phyloP scores from a whole-genome alignment of 2,888 invertebrate species.

The Tenthredo distinguenda region DNA sequence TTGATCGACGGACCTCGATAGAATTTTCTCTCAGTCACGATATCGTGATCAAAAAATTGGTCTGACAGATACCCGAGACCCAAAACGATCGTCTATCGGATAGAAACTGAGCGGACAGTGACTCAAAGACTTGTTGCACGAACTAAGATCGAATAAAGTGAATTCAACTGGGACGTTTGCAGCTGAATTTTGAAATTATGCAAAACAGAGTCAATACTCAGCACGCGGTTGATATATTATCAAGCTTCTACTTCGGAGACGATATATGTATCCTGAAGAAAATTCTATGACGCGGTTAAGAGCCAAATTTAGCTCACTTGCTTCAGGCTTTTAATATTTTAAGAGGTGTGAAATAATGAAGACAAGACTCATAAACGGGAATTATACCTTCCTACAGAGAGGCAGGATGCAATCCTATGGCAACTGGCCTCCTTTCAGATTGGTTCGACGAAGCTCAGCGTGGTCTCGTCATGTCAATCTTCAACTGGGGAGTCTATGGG shows the following conservation, averaged over 20 bases:
- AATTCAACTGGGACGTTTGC: no score
- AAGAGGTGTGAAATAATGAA: not conserved
- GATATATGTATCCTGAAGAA: not conserved
- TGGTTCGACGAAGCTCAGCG: slow-evolving; percentile 90
- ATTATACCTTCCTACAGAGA: slow-evolving; percentile 80
- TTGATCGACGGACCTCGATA: not conserved
- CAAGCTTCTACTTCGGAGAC: not conserved
- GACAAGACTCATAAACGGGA: not conserved
- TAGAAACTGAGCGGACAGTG: no score
- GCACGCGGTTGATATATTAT: not conserved
- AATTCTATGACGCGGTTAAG: not conserved
- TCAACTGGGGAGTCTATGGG: slow-evolving; percentile 98
- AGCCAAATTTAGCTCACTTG: not conserved
- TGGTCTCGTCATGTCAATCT: slow-evolving; percentile 93
- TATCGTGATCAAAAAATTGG: not conserved
- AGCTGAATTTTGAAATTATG: not conserved
- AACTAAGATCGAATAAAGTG: no score
- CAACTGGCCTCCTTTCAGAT: slow-evolving; percentile 91
- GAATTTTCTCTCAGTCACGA: not conserved
- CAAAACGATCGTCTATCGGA: not conserved
- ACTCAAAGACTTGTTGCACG: no score
- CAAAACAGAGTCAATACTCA: not conserved
- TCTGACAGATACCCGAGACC: not conserved
- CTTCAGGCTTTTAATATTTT: not conserved
- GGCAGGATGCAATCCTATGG: slow-evolving; percentile 92